Conservation (phyloP, 2,888 invertebrate genomes). For the Isoperla grammatica region DNA sequence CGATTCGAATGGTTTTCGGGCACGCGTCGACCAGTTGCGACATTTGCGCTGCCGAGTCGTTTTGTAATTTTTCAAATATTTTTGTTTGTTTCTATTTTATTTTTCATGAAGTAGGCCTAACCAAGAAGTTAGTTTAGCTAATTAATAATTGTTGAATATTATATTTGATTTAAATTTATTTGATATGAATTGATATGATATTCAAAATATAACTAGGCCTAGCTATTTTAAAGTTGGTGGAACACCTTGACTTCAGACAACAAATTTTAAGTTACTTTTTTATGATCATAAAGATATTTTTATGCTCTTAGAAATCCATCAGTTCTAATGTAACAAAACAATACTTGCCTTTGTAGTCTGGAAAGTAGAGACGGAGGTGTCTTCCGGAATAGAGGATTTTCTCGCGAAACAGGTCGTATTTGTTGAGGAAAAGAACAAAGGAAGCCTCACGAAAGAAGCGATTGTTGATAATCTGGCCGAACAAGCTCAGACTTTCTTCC, state of each 20-base stretch:
- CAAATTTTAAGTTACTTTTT: neutral
- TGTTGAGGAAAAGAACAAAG: slow-evolving; percentile 59
- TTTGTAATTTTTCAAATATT: neutral
- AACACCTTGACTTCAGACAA: too few species aligned
- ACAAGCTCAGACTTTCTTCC: slow-evolving; percentile 57
- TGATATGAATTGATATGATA: too few species aligned
- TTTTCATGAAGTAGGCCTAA: too few species aligned
- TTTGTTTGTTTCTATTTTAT: neutral
- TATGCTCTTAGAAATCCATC: too few species aligned
- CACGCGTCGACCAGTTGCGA: too few species aligned
- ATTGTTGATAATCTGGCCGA: slow-evolving; percentile 59
- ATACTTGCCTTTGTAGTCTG: slow-evolving; percentile 50
- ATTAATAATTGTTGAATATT: too few species aligned
- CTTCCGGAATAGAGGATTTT: slow-evolving; percentile 58
- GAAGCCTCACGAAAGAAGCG: slow-evolving; percentile 57
- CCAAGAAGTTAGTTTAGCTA: too few species aligned
- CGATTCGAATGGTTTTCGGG: neutral
- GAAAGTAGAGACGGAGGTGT: slow-evolving; percentile 55
- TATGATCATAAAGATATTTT: neutral
- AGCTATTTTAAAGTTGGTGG: too few species aligned
- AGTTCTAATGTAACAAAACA: neutral
- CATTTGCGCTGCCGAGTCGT: neutral
- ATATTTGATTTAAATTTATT: too few species aligned
- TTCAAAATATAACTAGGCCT: neutral
- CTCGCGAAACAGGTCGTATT: slow-evolving; percentile 58